A percentile compares a stretch with the other conserved stretches of the same genome.
These are phyloP conservation scores for Hartigia nigra DNA, from an alignment of 2,888 invertebrate species.

Conservation along the genomic window DNA sequence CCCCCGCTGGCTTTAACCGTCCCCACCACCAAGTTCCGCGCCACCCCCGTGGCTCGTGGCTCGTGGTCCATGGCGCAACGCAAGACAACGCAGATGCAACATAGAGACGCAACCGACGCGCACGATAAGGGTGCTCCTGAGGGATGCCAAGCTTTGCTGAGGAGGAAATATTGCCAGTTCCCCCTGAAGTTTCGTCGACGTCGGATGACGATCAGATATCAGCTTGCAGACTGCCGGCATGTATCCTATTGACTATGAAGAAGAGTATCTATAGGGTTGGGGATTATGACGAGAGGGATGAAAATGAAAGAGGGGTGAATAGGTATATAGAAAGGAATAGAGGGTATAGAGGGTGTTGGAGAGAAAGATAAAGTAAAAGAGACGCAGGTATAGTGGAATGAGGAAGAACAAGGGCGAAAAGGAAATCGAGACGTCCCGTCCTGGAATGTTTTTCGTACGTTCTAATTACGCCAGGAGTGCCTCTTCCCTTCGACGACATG, in stretches of 20 bases:
- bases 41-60: conserved; percentile 15
- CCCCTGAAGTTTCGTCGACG: conserved; percentile 12
- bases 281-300: background rate
- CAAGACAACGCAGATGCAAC: conserved; percentile 1
- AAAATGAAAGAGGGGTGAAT: background rate
- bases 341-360: background rate
- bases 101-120: conserved; percentile 9
- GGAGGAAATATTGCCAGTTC: conserved; percentile 7
- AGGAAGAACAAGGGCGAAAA: background rate
- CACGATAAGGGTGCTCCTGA: background rate
- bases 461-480: conserved; percentile 2
- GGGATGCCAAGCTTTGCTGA: conserved; percentile 6
- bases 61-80: conserved; percentile 17
- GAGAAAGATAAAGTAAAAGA: background rate
- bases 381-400: background rate
- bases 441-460: conserved; percentile 7
- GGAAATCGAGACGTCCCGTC: conserved; percentile 4
- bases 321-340: background rate
- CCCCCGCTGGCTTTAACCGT: conserved; percentile 37
- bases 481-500: background rate
- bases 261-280: conserved; percentile 6
- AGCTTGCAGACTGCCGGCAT: conserved; percentile 11
- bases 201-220: conserved; percentile 8
- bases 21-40: conserved; percentile 15
- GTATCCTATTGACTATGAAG: conserved; percentile 10